phyloP scores from a whole-genome alignment of 2,113 vertebrate genomes.

The Origma solitaria region DNA sequence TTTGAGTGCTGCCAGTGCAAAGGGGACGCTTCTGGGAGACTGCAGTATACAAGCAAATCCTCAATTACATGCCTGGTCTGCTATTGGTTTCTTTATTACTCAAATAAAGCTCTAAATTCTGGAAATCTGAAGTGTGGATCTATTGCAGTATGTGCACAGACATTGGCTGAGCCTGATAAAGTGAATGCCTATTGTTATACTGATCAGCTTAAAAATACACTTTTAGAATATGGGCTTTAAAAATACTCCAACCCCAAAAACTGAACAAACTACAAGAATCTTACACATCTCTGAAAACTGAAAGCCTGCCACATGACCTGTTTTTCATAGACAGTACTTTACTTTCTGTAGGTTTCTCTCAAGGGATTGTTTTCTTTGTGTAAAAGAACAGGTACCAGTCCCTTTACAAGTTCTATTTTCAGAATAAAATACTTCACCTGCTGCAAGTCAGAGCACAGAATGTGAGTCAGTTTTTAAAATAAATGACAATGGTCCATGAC shows the following conservation, averaged over 20 bases:
- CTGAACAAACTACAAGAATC: background rate
- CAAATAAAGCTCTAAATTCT: background rate
- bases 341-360: background rate
- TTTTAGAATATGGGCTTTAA: background rate
- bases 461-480: background rate
- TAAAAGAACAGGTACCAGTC: background rate
- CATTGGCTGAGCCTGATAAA: background rate
- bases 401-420: background rate
- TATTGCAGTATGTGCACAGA: background rate
- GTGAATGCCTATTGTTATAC: background rate
- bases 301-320: background rate
- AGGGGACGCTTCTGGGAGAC: background rate
- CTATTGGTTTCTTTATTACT: background rate
- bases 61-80: background rate
- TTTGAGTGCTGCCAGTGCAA: background rate
- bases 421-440: background rate
- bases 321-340: background rate
- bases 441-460: background rate
- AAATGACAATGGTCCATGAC: background rate
- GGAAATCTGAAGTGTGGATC: background rate
- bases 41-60: background rate
- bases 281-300: background rate
- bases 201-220: background rate
- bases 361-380: background rate
- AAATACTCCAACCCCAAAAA: background rate